Conservation (phyloP, 2,113 vertebrate species). For the Rhinogobius similis region DNA sequence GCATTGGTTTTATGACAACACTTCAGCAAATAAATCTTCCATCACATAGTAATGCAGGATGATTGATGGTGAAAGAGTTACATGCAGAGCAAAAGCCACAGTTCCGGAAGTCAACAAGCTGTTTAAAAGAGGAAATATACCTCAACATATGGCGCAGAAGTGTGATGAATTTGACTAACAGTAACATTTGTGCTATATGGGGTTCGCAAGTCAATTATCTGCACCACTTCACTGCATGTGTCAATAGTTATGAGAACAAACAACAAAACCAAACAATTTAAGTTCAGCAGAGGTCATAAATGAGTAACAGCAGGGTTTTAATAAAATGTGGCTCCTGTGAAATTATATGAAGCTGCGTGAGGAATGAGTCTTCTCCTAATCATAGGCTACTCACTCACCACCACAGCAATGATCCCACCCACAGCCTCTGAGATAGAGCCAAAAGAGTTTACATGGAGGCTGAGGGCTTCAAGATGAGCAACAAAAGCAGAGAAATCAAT, state of each 20-base stretch:
- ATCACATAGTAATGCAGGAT: no score
- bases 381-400: constrained; percentile 46
- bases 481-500: no score
- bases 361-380: constrained; percentile 48
- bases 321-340: constrained; percentile 48
- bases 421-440: constrained; percentile 40
- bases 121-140: constrained; percentile 2
- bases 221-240: neutral
- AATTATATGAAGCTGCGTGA: constrained; percentile 47
- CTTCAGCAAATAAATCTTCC: no score
- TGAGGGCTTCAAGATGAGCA: neutral
- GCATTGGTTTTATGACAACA: no score
- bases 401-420: constrained; percentile 57
- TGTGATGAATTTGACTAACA: neutral
- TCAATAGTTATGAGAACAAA: neutral
- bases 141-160: neutral
- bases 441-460: constrained; percentile 32
- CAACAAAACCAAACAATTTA: constrained; percentile 3
- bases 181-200: neutral
- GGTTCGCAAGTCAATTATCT: neutral
- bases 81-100: neutral
- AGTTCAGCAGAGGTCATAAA: neutral
- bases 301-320: constrained; percentile 45
- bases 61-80: constrained; percentile 1
- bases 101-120: constrained; percentile 16